Base-by-base conservation (phyloP, 2,888 invertebrate species). In the Cartodere bifasciata region DNA sequence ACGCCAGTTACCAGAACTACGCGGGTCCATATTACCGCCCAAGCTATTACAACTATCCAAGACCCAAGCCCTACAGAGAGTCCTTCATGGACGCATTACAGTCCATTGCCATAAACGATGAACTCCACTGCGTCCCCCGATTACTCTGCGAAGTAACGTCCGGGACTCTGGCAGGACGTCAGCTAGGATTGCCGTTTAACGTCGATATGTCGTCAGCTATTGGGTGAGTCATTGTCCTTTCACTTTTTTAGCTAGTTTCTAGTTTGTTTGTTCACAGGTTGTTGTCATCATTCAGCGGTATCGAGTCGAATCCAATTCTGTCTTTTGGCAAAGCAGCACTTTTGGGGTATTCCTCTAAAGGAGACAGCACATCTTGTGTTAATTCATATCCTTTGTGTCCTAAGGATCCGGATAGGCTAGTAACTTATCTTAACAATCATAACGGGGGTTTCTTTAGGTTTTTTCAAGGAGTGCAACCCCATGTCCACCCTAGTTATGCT, bases 391-490 rank as follows among this genome's bases (percentile, higher is more conserved):
- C 78, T 0, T 65, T 65, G 29, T 86, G 86, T 48, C 86, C 86
- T 1, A 68, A 67, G 27, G 75, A 80, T 51, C 68, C 80, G 16
- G 75, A 77, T 41, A 69, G 73, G 42, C 66, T 86, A 6, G 68
- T 85, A 20, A 64, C 77, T 52, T 86, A 86, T 53, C 62, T 86
- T 29, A 86, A 86, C 60, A 86, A 84, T 56, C 75, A 86, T 50
- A 83, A 84, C 33, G 86, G 86, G 22, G 86, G 86, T 2, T 83
- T 86, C 58, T 86, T 85, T 52, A 67, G 80, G 37, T 82, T 80
- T 52, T 85, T 85, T 50, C 75, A 68, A 38, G 67, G 67, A 17
- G 48, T 65, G 2, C 26, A 40, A 23, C 67, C 66, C 30, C 53
- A 57, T n/a, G n/a, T 6, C n/a, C 6, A 7, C 20, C 20, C 6